Base-by-base conservation (phyloP, 2,888 invertebrate species). In the Dilophus febrilis region DNA sequence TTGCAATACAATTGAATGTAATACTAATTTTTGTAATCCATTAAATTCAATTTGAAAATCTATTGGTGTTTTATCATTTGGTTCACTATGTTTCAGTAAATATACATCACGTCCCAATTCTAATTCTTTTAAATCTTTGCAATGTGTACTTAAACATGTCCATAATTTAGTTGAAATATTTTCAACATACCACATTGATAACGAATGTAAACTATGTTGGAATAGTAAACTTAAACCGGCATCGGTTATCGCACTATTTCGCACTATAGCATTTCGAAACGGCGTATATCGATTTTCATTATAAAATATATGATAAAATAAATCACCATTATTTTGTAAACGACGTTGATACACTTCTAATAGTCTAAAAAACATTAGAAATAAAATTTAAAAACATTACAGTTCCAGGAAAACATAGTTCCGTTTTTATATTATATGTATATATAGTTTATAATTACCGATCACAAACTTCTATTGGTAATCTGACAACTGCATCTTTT, bases 101-200 rank as follows among this genome's bases (percentile, higher is more conserved):
- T 71, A 70, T 10, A 74, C 74, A 41, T 72, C 66, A 6, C 77
- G 72, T 3, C 82, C 82, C 49, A 87, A 68, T 49, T 76, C 74
- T 13, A 90, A 59, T 2, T 75, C 75, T 39, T 71, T 65, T 40
- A 88, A 62, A 52, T 77, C 77, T 44, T 72, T 68, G 29, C 81
- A 77, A 54, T 77, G 69, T 41, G 65, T 65, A 48, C 80, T 81
- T 38, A 90, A 71, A 41, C 71, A 63, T 43, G 74, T 70, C 44
- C 87, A 66, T 17, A 77, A 71, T 17, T 64, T 57, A 32, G 70
- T 65, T 1, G 77, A 74, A 34, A 88, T 61, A 46, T 71, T 68
- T 45, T 71, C 68, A 56, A 86, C 86, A 50, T 83, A 76, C 41
- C 74, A 71, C 46, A 91, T 65, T 48, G 85, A 81, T 36, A 92